Evolutionary conservation across 30 jellyfish, hydroid and myxozoan genomes (phyloP).

Genomic region (Euphysa ruthae): DNA sequence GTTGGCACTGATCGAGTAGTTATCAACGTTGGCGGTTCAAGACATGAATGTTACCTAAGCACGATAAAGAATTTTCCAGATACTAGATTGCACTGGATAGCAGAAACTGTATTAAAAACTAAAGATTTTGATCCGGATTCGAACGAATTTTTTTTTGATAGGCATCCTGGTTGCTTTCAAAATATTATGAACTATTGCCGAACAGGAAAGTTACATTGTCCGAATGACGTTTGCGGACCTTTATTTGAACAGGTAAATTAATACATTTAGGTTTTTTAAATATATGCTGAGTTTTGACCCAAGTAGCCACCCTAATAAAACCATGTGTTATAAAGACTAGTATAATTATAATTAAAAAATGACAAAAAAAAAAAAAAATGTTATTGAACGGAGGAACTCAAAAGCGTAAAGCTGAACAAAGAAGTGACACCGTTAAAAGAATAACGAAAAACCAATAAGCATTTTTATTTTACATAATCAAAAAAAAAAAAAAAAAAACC

Average conservation of each 20-base stretch:
- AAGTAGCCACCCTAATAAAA: too few species aligned
- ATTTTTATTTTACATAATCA: too few species aligned
- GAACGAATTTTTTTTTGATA: constrained; percentile 88
- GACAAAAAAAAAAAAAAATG: too few species aligned
- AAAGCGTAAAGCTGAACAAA: too few species aligned
- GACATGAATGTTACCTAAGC: constrained; percentile 90
- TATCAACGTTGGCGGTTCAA: constrained; percentile 88
- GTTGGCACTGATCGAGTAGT: constrained; percentile 88
- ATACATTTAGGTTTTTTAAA: too few species aligned
- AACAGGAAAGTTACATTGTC: constrained; percentile 95
- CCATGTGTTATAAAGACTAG: too few species aligned
- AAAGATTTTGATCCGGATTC: constrained; percentile 87
- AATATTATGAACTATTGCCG: constrained; percentile 84
- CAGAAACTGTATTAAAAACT: constrained; percentile 94
- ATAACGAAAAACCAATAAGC: too few species aligned
- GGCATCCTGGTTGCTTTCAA: constrained; percentile 96
- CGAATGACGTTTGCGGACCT: constrained; percentile 98
- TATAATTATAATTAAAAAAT: too few species aligned
- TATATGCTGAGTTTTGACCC: too few species aligned
- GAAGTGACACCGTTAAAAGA: too few species aligned
- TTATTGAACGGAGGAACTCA: too few species aligned
- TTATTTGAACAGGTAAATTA: constrained; percentile 55
- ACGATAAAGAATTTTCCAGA: constrained; percentile 87
- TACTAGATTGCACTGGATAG: constrained; percentile 92
- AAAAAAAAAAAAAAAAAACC: too few species aligned